Conservation (phyloP, 2,888 invertebrate genomes). For the Trachelus iudaicus region DNA sequence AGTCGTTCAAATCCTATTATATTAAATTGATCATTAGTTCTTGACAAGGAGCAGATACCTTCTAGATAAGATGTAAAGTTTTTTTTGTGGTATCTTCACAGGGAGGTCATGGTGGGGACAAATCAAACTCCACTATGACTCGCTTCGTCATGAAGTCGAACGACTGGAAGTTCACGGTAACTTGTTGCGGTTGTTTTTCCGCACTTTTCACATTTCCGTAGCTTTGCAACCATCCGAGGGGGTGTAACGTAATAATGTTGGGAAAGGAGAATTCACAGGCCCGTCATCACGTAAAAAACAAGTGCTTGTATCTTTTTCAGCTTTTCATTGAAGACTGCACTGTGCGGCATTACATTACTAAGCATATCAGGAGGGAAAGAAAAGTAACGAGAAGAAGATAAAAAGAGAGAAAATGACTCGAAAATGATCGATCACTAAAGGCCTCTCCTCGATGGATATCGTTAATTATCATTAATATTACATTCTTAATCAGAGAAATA, state of each 20-base stretch:
- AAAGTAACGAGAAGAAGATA: not conserved
- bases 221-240: constrained; percentile 39
- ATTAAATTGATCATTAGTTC: not conserved
- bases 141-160: constrained; percentile 70
- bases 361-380: not conserved
- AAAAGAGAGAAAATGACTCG: not conserved
- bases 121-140: constrained; percentile 68
- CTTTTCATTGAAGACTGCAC: constrained; percentile 23
- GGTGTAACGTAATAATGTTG: constrained; percentile 31
- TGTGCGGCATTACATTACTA: not conserved
- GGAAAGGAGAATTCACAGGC: constrained; percentile 30
- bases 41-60: constrained; percentile 10
- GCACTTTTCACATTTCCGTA: constrained; percentile 41
- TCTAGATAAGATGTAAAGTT: constrained; percentile 22
- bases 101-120: constrained; percentile 68
- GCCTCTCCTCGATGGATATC: not conserved
- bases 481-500: too few species aligned
- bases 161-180: constrained; percentile 79
- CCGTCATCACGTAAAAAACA: constrained; percentile 32
- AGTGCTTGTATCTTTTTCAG: constrained; percentile 33
- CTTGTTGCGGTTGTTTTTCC: constrained; percentile 57
- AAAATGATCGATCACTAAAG: not conserved
- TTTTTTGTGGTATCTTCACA: constrained; percentile 59
- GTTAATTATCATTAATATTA: not conserved
- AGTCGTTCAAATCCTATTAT: not conserved